A percentile compares a stretch with the other conserved stretches of the same genome.
phyloP scores from a whole-genome alignment of 2,888 invertebrate genomes.

The Sarcophaga subvicina region DNA sequence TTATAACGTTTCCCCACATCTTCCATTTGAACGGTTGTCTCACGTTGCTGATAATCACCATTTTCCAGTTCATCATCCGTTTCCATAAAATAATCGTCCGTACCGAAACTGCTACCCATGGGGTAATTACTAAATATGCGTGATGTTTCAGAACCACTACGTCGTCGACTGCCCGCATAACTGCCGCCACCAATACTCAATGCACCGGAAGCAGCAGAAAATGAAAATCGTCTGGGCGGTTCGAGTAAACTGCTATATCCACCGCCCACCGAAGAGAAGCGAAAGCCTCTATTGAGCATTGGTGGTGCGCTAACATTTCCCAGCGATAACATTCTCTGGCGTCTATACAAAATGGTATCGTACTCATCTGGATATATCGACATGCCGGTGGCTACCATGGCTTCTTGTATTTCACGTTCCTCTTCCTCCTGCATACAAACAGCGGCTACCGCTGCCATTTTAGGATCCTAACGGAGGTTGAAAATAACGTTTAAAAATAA shows the following conservation, averaged over 20 bases:
- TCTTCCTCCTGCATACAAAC: conserved; percentile 89
- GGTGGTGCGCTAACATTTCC: conserved; percentile 86
- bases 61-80: conserved; percentile 82
- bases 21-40: conserved; percentile 71
- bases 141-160: conserved; percentile 85
- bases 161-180: conserved; percentile 84
- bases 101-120: conserved; percentile 82
- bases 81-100: conserved; percentile 81
- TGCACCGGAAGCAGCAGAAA: conserved; percentile 78
- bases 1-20: conserved; percentile 70
- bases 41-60: conserved; percentile 82
- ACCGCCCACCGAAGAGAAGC: conserved; percentile 86
- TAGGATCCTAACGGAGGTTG: conserved; percentile 84
- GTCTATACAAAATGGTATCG: conserved; percentile 82
- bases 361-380: conserved; percentile 82
- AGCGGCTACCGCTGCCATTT: conserved; percentile 90
- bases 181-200: conserved; percentile 72
- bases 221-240: conserved; percentile 85
- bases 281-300: conserved; percentile 82
- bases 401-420: conserved; percentile 89
- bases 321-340: conserved; percentile 85
- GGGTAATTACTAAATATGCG: conserved; percentile 81
- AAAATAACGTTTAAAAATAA: too few relatives aligned
- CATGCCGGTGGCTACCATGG: conserved; percentile 86
- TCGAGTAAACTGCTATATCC: conserved; percentile 89